Base-by-base conservation (phyloP, 2,797 vertebrate genomes). In the Urocyon cinereoargenteus region DNA sequence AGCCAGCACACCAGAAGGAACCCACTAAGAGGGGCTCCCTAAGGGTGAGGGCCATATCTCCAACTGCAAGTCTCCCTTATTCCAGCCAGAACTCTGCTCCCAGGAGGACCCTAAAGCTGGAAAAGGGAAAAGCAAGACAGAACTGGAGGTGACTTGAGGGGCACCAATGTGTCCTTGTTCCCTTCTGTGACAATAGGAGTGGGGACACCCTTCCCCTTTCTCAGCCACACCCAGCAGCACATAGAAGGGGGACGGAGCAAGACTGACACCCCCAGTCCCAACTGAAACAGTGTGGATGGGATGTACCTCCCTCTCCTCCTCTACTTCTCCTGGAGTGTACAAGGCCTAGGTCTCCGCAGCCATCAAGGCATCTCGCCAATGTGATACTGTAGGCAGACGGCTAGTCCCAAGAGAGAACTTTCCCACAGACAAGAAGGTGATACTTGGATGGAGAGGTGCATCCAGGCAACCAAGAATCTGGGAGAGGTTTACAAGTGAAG, bases 401-500 rank as follows among this genome's bases (percentile, higher is more conserved):
- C 66, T 87, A 49, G 51, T 62, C 31, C 82, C 64, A 36, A 91
- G 94, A 89, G 68, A 78, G 75, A 78, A 64, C 61, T 75, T 78
- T 49, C 19, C 72, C 49, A 66, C 34, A 13, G 73, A 49, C 21
- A 28, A 82, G 66, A 77, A 55, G 22, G 72, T 22, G 34, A 31
- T 26, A 28, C 21, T 15, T 31, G 31, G 13, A 51, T 31, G 45
- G 83, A 91, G 66, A 86, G 72, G 57, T 57, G 6, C 55, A 31
- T 14, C 59, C 68, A 36, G 84, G 61, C 85, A n/a, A 61, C 24
- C 36, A 62, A 26, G 19, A 31, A n/a, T 81, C 79, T 91, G 45
- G 36, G 26, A 59, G 36, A 86, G 66, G 24, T 49, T 81, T 40
- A 45, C 70, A 73, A 62, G 61, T n/a, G 51, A 86, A 66, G 31